Conservation (phyloP, 2,797 vertebrate species). For the Rhyacichthys aspro region DNA sequence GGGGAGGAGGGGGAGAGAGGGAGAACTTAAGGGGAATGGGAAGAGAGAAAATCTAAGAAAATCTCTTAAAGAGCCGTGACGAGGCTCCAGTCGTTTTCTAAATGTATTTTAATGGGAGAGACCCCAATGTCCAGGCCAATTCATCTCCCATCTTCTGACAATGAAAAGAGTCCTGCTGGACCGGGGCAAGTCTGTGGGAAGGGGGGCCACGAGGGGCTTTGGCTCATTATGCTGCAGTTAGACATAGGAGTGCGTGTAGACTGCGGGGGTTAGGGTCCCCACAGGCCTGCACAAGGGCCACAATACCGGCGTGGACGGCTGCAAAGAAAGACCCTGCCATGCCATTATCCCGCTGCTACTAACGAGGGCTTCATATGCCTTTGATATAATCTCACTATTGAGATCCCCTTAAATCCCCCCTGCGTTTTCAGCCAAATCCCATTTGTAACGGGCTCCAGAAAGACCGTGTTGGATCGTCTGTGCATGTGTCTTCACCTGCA, state of each 20-base stretch:
- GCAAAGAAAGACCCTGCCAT: constrained; percentile 88
- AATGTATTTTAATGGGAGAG: constrained; percentile 91
- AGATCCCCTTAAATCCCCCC: constrained; percentile 91
- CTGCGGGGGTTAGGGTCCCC: constrained; percentile 87
- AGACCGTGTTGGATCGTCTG: constrained; percentile 33
- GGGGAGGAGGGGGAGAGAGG: constrained; percentile 40
- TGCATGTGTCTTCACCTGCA: constrained; percentile 76
- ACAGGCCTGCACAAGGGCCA: constrained; percentile 86
- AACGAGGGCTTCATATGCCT: constrained; percentile 94
- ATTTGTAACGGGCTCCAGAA: constrained; percentile 84
- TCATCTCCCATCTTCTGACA: constrained; percentile 87
- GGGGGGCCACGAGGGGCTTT: constrained; percentile 75
- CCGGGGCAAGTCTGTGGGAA: constrained; percentile 73
- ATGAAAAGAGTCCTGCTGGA: constrained; percentile 88
- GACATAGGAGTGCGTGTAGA: constrained; percentile 83
- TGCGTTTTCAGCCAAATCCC: constrained; percentile 91
- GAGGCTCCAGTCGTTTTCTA: constrained; percentile 83
- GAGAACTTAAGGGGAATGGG: constrained; percentile 56
- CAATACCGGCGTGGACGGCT: constrained; percentile 87
- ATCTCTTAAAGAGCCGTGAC: constrained; percentile 92
- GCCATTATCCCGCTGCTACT: constrained; percentile 89
- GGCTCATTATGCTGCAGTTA: constrained; percentile 94
- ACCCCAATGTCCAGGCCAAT: constrained; percentile 84
- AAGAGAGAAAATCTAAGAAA: constrained; percentile 81
- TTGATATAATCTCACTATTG: constrained; percentile 94